These are phyloP conservation scores for Pangasius djambal DNA, from an alignment of 2,797 vertebrate genomes.

Conservation along the genomic window DNA sequence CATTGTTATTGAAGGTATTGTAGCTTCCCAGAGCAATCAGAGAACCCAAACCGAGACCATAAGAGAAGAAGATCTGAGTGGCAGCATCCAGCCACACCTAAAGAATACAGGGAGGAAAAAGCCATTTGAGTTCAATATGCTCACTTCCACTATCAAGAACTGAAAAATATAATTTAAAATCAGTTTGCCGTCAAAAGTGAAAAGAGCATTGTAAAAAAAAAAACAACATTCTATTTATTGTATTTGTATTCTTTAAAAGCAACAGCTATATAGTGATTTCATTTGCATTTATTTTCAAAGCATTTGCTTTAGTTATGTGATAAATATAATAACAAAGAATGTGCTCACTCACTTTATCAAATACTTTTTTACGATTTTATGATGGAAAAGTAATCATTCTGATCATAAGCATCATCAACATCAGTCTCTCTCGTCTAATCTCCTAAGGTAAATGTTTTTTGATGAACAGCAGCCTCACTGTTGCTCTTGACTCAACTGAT, in stretches of 20 bases:
- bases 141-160: not conserved
- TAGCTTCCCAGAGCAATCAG: conserved; percentile 91
- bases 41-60: conserved; percentile 88
- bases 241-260: not conserved
- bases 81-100: conserved; percentile 94
- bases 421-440: not conserved
- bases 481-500: not conserved
- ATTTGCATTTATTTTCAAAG: no score
- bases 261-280: no score
- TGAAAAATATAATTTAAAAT: not conserved
- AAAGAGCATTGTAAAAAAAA: no score
- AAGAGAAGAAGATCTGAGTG: conserved; percentile 94
- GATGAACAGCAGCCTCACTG: not conserved
- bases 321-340: not conserved
- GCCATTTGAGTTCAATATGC: not conserved
- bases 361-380: not conserved
- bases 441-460: not conserved
- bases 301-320: no score
- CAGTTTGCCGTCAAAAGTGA: not conserved
- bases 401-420: not conserved
- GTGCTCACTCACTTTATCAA: not conserved
- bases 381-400: not conserved
- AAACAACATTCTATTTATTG: no score
- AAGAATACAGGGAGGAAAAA: not conserved
- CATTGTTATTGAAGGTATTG: conserved; percentile 86